These are phyloP conservation scores for Mormyrus lacerda DNA, from an alignment of 2,113 vertebrate genomes.

Conservation along the genomic window DNA sequence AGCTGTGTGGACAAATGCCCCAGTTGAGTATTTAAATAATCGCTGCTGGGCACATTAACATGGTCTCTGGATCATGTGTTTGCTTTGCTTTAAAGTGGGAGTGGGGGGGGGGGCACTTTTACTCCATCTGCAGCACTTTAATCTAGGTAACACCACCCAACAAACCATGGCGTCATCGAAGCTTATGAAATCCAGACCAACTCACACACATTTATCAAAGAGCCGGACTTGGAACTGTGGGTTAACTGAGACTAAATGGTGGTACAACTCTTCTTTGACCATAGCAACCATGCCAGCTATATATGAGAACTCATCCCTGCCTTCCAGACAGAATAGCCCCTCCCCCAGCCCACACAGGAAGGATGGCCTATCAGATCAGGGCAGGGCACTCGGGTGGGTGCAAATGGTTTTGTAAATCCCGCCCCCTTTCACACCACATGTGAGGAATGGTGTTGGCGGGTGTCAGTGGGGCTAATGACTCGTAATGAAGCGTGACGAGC, in stretches of 20 bases:
- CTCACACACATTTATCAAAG: not conserved
- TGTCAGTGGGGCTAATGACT: not conserved
- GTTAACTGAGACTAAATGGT: not conserved
- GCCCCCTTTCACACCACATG: not conserved
- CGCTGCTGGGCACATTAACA: not conserved
- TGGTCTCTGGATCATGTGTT: not conserved
- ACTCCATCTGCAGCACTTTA: not conserved
- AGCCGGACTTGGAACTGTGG: not conserved
- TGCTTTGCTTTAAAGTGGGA: not conserved
- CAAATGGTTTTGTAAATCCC: not conserved
- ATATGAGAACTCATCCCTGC: not conserved
- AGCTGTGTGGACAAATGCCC: not conserved
- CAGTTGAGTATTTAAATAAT: not conserved
- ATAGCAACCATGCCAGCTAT: not conserved
- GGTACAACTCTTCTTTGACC: not conserved
- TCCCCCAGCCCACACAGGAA: not conserved
- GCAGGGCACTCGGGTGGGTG: not conserved
- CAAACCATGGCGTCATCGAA: not conserved
- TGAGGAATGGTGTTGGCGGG: not conserved
- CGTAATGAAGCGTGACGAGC: not conserved
- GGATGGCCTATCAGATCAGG: not conserved
- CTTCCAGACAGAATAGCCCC: not conserved
- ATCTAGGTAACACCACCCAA: not conserved
- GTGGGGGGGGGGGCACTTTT: not conserved
- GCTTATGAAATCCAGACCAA: not conserved